Conservation (phyloP, 2,113 vertebrate species). For the Daubentonia madagascariensis region DNA sequence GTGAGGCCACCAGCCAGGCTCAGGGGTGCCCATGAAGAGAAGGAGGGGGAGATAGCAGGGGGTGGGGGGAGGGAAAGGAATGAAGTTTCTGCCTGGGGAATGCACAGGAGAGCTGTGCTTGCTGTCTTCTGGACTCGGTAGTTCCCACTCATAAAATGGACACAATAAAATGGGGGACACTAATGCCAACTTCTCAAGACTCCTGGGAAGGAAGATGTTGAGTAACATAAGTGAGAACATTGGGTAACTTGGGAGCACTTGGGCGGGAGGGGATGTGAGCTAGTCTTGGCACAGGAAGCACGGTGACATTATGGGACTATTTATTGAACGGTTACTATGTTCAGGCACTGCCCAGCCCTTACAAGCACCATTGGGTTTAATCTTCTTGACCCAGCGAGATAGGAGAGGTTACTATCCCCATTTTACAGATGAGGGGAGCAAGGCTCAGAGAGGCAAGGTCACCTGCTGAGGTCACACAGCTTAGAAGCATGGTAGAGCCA, state of each 20-base stretch:
- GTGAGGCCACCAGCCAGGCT: neutral
- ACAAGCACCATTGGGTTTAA: neutral
- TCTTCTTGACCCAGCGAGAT: rapidly evolving
- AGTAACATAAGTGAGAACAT: rapidly evolving
- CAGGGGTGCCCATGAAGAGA: neutral
- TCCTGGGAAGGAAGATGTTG: neutral
- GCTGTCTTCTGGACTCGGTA: neutral
- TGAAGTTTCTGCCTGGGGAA: neutral
- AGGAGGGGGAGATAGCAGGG: neutral
- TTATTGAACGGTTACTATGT: neutral
- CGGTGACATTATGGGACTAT: neutral
- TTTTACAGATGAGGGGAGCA: neutral
- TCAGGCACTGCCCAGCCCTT: rapidly evolving
- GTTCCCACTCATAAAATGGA: neutral
- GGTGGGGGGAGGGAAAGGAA: no score
- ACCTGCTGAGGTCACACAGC: neutral
- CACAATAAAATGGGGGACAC: neutral
- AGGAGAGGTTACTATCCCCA: neutral
- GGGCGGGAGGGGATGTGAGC: no score
- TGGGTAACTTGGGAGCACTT: rapidly evolving
- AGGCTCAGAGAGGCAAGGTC: neutral
- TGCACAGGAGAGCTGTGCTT: neutral
- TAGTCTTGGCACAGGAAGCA: neutral
- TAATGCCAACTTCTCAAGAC: neutral
- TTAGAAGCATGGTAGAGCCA: neutral